Evolutionary conservation across 2,888 invertebrate species (phyloP), one percentile per base, ranked within the genome.

Genomic region (Tromatobia lineatoria): DNA sequence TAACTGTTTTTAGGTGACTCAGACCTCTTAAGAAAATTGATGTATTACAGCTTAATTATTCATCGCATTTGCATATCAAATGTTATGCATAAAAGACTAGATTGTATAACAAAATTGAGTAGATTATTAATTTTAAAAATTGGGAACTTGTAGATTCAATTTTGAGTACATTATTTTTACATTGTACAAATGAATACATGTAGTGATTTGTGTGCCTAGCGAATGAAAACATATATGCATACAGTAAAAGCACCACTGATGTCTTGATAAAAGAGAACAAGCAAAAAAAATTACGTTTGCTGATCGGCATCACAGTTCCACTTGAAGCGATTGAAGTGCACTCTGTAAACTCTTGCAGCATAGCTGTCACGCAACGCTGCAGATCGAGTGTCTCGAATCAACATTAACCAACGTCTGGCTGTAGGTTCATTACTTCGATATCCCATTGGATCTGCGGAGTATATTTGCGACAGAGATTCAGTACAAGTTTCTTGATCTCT

Each of bases 361-460:
- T 59, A 52, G 42, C 77, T 50, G 67, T 82, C 77, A 59, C 54
- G 70, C 45, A 79, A 73, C 73, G 66, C 13, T 29, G 64, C 47
- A 47, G 66, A 67, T 67, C 75, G 64, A 70, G 57, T 57, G 71
- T 57, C 70, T 69, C 61, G 57, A 54, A 69, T 82, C 50, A 54
- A 77, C 81, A 71, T 82, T 82, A 73, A 64, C 66, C 70, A 50
- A 79, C 47, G 78, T 78, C 61, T 71, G 38, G 50, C 38, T 57
- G 70, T 45, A 38, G 25, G 15, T 52, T 83, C 67, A 54, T 76
- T 76, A 76, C 42, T 74, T 78, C 52, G 78, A 78, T 74, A 70
- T 82, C 42, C 61, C 74, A 38, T 45, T 61, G 69, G 1, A 78
- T 74, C 61, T 25, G 29, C 29, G 18, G 25, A 15, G 45, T 18